Evolutionary conservation across 2,113 vertebrate genomes (phyloP), one percentile per base, ranked within the genome.

Genomic region (Lepidiolamprologus cunningtoni): DNA sequence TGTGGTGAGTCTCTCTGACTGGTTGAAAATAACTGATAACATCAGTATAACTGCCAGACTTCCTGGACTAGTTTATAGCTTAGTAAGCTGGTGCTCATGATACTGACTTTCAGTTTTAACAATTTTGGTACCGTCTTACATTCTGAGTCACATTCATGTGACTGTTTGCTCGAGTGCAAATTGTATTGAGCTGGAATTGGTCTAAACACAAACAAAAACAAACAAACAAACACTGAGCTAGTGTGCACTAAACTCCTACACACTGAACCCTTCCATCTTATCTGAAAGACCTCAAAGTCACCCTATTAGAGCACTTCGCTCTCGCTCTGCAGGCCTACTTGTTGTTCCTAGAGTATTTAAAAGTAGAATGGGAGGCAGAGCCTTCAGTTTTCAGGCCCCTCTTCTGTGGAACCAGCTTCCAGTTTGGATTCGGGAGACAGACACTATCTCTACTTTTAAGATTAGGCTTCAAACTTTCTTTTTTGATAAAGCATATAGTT

Each of bases 361-460:
- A 54, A 54, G 52, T 21, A 54, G n/a, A 54, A 54, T 21, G 3
- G 52, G 52, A 54, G n/a, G 52, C 0, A 53, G 19, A 53, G 9
- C 5, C 52, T 53, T 53, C 52, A 21, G 52, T 53, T 53, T 6
- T n/a, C 52, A 53, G 52, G 52, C 19, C 3, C 50, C 9, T 53
- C 19, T 53, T 53, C 50, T 53, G 0, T 53, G 19, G 9, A 53
- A 53, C 52, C 52, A 53, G 1, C 52, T 53, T 53, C 52, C 2
- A 4, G 0, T 53, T 53, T 53, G 52, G 0, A 53, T 53, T 11
- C 0, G 0, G 19, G 19, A 53, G 52, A 10, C 9, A 53, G 52
- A 53, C 52, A 53, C 9, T 53, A 53, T 53, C 9, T 21, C 52
- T 53, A 54, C 52, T 54, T 0, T 54, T 2, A 54, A 21, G n/a